A percentile compares a stretch with the other conserved stretches of the same genome.
phyloP scores from a whole-genome alignment of 1,140 invertebrate species.

The Aphaenogaster ashmeadi region DNA sequence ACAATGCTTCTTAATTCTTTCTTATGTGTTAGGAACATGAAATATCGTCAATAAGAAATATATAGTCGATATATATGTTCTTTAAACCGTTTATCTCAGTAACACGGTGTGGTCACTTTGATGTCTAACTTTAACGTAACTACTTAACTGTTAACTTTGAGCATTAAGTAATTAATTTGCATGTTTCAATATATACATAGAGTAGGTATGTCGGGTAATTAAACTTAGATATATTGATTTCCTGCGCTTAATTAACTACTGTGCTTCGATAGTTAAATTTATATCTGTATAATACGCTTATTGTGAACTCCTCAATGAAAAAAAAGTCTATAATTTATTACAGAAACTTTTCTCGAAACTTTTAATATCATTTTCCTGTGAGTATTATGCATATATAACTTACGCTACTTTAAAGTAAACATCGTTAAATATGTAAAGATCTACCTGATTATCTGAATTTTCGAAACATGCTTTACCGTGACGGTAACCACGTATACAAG shows the following conservation, averaged over 20 bases:
- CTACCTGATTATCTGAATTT: not conserved
- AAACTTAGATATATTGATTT: not conserved
- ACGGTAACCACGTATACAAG: slow-evolving; percentile 22
- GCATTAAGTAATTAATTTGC: slow-evolving; percentile 24
- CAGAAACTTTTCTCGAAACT: not conserved
- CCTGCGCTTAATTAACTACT: not conserved
- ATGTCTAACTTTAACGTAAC: slow-evolving; percentile 19
- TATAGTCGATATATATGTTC: no score
- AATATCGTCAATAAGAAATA: not conserved
- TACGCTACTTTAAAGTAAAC: not conserved
- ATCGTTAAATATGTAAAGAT: not conserved
- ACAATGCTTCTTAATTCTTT: not conserved
- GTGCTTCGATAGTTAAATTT: not conserved
- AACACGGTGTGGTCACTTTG: slow-evolving; percentile 3
- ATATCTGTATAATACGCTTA: not conserved
- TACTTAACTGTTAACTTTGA: slow-evolving; percentile 22
- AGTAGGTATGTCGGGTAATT: not conserved
- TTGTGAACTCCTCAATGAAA: not conserved
- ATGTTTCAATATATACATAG: slow-evolving; percentile 7
- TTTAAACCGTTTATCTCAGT: slow-evolving; percentile 8
- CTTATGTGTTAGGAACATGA: not conserved
- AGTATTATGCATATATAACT: not conserved
- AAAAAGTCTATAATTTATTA: not conserved
- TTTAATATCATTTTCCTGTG: not conserved
- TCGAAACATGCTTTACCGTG: not conserved